phyloP scores from a whole-genome alignment of 2,113 vertebrate genomes.

The Caloenas nicobarica region DNA sequence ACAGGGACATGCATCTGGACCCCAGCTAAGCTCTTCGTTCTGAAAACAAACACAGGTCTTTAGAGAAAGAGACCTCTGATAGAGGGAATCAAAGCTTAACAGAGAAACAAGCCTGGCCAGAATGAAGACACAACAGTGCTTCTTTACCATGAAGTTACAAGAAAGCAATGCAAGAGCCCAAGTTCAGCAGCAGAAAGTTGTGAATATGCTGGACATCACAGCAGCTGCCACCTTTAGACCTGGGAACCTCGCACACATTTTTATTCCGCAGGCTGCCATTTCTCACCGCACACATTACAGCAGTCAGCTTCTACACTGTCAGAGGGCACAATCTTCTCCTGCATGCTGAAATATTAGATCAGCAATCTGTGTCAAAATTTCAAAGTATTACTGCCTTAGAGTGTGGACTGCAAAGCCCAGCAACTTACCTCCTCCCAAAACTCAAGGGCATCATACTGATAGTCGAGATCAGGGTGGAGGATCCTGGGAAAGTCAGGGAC shows the following conservation, averaged over 20 bases:
- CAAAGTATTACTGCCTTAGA: background rate
- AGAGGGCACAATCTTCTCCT: background rate
- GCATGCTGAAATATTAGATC: background rate
- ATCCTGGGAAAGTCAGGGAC: slow-evolving; percentile 82
- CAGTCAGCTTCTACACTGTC: background rate
- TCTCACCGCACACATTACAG: background rate
- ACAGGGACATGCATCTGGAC: slow-evolving; percentile 89
- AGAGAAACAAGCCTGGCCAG: background rate
- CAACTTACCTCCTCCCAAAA: slow-evolving; percentile 87
- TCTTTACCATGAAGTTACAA: background rate
- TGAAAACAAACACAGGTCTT: slow-evolving; percentile 44
- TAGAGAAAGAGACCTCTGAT: background rate
- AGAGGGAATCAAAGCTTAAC: background rate
- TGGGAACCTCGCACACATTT: background rate
- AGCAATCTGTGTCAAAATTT: background rate
- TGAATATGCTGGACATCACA: background rate
- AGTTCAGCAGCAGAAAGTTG: background rate
- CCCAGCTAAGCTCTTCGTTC: slow-evolving; percentile 81
- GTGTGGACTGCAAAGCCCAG: background rate
- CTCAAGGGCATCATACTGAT: slow-evolving; percentile 87
- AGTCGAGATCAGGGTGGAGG: slow-evolving; percentile 85
- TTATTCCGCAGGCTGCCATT: background rate
- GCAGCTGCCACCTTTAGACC: background rate
- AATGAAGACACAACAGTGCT: background rate
- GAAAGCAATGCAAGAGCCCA: background rate